phyloP scores from a whole-genome alignment of 2,888 invertebrate genomes.

The Calameuta pallipes region DNA sequence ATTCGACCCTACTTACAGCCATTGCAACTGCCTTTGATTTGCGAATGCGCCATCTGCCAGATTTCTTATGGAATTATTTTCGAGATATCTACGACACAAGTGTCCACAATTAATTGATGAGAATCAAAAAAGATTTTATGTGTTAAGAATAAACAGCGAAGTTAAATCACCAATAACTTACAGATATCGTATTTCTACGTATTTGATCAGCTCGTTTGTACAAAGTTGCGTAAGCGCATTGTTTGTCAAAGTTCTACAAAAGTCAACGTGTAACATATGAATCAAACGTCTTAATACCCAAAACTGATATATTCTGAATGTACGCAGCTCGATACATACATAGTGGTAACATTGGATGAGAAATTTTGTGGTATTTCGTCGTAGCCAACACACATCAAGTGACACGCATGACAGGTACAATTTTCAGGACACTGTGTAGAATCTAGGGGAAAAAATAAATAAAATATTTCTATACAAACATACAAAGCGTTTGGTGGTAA shows the following conservation, averaged over 20 bases:
- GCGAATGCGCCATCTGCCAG: constrained; percentile 44
- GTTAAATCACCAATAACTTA: constrained; percentile 34
- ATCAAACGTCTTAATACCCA: not conserved
- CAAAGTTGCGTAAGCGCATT: constrained; percentile 49
- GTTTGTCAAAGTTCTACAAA: constrained; percentile 55
- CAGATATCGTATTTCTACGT: constrained; percentile 43
- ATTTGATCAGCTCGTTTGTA: constrained; percentile 42
- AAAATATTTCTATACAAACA: not conserved
- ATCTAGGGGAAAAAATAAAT: constrained; percentile 36
- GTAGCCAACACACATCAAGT: constrained; percentile 44
- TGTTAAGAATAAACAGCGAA: not conserved
- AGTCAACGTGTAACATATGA: not conserved
- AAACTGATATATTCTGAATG: not conserved
- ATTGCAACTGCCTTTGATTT: constrained; percentile 54
- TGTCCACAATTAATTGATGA: not conserved
- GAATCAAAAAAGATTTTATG: not conserved
- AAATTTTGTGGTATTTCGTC: constrained; percentile 52
- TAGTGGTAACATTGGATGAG: constrained; percentile 44
- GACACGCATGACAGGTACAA: constrained; percentile 44
- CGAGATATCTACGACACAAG: constrained; percentile 45
- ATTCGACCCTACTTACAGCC: constrained; percentile 64
- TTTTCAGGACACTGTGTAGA: constrained; percentile 32
- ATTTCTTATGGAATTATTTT: constrained; percentile 37
- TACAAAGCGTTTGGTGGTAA: not conserved
- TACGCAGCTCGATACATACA: constrained; percentile 47